Evolutionary conservation across 2,888 invertebrate genomes (phyloP).

Genomic region (Physocephala rufipes): DNA sequence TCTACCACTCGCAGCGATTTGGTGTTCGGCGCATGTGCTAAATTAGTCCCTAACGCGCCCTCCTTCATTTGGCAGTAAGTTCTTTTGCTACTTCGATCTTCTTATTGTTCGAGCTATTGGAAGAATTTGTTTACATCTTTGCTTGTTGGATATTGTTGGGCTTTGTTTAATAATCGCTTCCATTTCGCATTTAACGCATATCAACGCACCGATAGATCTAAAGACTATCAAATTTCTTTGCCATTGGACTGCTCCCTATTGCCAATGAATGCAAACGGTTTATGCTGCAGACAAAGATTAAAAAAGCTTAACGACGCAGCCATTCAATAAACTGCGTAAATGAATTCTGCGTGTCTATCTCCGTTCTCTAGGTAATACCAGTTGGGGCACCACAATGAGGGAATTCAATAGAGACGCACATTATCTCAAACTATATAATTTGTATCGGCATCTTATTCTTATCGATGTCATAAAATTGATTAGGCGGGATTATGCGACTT

Average conservation of each 20-base stretch:
- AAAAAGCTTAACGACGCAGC: no score
- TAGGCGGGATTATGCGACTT: no score
- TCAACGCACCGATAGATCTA: neutral
- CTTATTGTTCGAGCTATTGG: conserved; percentile 22
- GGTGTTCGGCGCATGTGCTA: neutral
- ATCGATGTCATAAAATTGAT: no score
- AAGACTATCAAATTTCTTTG: neutral
- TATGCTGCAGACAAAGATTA: no score
- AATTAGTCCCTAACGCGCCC: neutral
- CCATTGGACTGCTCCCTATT: conserved; percentile 28
- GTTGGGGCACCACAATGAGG: no score
- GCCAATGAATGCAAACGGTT: no score
- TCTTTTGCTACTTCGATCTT: conserved; percentile 1
- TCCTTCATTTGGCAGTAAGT: neutral
- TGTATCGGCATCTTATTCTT: no score
- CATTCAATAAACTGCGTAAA: no score
- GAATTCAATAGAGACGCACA: no score
- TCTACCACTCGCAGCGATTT: neutral
- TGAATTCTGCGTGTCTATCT: no score
- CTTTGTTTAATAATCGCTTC: conserved; percentile 41
- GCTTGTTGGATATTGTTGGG: conserved; percentile 25
- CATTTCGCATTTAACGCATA: neutral
- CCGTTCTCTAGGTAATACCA: no score
- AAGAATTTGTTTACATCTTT: conserved; percentile 27
- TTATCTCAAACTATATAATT: no score